phyloP scores from a whole-genome alignment of 2,113 vertebrate genomes.

The Oreamnos americanus region DNA sequence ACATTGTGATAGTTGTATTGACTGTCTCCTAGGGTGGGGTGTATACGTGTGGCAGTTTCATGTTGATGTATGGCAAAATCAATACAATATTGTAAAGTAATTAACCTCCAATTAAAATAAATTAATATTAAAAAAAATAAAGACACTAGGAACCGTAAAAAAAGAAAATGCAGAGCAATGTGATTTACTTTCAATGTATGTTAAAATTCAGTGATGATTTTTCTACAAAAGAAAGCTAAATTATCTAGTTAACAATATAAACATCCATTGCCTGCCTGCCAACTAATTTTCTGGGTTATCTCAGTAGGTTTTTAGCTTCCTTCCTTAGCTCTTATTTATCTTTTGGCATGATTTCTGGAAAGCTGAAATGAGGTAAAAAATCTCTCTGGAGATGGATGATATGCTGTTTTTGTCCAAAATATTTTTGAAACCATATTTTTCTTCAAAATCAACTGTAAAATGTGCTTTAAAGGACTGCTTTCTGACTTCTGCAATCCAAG shows the following conservation, averaged over 20 bases:
- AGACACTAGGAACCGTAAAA: too few relatives aligned
- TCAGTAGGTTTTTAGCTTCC: neutral
- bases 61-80: too few relatives aligned
- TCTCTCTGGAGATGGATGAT: neutral
- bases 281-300: neutral
- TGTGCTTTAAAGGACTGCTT: neutral
- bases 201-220: neutral
- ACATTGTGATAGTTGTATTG: neutral
- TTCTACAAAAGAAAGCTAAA: neutral
- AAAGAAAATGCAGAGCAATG: neutral
- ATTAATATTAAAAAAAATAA: too few relatives aligned
- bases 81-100: too few relatives aligned
- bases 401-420: neutral
- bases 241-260: neutral
- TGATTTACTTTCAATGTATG: neutral
- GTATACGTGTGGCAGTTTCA: too few relatives aligned
- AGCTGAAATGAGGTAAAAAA: neutral
- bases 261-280: neutral
- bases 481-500: neutral
- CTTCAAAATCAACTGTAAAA: slow-evolving; percentile 1
- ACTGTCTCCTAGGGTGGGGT: neutral
- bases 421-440: neutral
- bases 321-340: neutral
- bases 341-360: neutral
- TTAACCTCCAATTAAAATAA: too few relatives aligned